Percentiles rank a stretch among this genome's conserved stretches.
Evolutionary conservation across 2,797 vertebrate species (phyloP).

Genomic region (Clamator glandarius): DNA sequence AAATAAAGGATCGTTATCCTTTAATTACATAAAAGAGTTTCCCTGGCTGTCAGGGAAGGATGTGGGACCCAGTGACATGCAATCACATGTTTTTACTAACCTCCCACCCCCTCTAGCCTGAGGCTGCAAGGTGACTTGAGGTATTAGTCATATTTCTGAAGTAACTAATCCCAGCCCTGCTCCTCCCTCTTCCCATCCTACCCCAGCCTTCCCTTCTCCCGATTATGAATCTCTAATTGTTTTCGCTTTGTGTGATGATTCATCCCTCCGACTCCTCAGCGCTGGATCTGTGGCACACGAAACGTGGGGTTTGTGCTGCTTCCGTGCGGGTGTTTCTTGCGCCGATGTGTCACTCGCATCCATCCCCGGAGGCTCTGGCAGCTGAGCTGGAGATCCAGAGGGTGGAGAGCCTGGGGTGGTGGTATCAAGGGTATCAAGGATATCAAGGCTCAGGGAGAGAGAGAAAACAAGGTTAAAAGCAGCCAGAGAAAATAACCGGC

Average conservation of each 20-base stretch:
- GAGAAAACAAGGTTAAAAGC: not conserved
- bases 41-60: not conserved
- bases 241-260: not conserved
- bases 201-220: not conserved
- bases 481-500: too few relatives aligned
- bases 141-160: not conserved
- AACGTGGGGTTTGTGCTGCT: not conserved
- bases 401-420: rapidly evolving
- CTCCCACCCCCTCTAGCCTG: not conserved
- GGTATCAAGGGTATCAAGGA: too few relatives aligned
- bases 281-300: not conserved
- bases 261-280: not conserved
- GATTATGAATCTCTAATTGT: rapidly evolving
- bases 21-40: not conserved
- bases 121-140: not conserved
- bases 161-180: not conserved
- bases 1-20: not conserved
- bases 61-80: not conserved
- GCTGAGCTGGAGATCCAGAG: not conserved
- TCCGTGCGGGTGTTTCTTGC: not conserved
- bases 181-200: not conserved
- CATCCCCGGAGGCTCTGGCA: not conserved
- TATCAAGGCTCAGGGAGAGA: not conserved
- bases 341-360: rapidly evolving
- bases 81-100: not conserved